Conservation (phyloP, 2,888 invertebrate genomes). For the Morpho achilles region DNA sequence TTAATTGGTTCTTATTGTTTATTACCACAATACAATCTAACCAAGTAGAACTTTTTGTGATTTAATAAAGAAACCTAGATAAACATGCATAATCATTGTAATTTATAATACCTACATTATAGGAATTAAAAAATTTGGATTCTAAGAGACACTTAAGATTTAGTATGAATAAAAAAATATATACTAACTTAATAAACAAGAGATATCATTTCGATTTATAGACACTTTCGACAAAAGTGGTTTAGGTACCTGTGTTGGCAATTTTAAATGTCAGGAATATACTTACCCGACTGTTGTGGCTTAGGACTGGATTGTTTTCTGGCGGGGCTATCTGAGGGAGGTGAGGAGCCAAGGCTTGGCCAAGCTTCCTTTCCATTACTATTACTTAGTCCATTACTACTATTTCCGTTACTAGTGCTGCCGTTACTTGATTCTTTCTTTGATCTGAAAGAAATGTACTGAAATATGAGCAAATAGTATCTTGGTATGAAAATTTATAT, state of each 20-base stretch:
- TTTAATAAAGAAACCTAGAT: neutral
- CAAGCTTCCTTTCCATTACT: constrained; percentile 84
- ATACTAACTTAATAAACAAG: no score
- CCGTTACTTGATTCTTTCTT: constrained; percentile 56
- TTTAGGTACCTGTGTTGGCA: no score
- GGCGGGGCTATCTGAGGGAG: constrained; percentile 64
- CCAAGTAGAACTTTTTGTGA: neutral
- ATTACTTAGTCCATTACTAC: constrained; percentile 38
- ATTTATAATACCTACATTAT: no score
- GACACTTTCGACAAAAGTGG: no score
- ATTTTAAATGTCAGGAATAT: neutral
- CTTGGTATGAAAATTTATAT: neutral
- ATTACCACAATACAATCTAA: no score
- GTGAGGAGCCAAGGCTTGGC: constrained; percentile 83
- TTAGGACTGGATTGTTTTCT: constrained; percentile 62
- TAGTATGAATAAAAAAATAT: no score
- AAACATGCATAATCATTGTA: no score
- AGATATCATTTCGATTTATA: no score
- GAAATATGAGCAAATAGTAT: neutral
- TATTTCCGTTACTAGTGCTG: constrained; percentile 35
- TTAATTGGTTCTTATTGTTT: no score
- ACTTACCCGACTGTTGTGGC: constrained; percentile 50
- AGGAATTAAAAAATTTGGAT: no score
- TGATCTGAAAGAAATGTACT: constrained; percentile 48
- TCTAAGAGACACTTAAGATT: no score